These are phyloP conservation scores for Desoria tigrina DNA, from an alignment of 2,888 invertebrate species.

Conservation along the genomic window DNA sequence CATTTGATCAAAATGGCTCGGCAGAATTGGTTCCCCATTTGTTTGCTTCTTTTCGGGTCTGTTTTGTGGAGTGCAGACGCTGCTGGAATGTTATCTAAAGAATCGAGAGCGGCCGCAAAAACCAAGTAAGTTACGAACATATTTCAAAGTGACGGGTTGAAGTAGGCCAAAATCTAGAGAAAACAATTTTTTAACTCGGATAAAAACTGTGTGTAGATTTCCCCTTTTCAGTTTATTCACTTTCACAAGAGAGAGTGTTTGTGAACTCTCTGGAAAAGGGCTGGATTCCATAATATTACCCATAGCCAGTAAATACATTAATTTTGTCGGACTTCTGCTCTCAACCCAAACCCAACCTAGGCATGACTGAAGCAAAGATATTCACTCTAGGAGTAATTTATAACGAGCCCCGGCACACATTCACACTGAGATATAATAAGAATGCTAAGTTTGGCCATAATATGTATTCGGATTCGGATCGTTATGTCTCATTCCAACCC, in stretches of 20 bases:
- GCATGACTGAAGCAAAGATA: no score
- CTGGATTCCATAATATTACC: no score
- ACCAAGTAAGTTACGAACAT: slow-evolving; percentile 37
- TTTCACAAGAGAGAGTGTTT: no score
- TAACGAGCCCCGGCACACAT: not conserved
- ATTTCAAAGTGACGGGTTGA: slow-evolving; percentile 19
- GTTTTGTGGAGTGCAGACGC: not conserved
- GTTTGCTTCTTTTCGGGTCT: slow-evolving; percentile 20
- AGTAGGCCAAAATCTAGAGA: slow-evolving; percentile 20
- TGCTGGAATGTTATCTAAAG: slow-evolving; percentile 31
- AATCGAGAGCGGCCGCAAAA: slow-evolving; percentile 40
- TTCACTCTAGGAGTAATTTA: no score
- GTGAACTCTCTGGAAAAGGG: no score
- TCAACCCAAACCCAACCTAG: no score
- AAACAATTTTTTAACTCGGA: slow-evolving; percentile 21
- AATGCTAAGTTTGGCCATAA: not conserved
- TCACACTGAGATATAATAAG: not conserved
- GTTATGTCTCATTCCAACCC: no score
- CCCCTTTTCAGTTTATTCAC: no score
- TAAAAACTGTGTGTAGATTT: not conserved
- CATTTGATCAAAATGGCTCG: slow-evolving; percentile 37
- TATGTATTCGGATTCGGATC: slow-evolving; percentile 2
- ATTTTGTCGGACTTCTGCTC: no score
- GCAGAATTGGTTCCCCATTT: slow-evolving; percentile 32
- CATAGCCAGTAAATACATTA: no score